phyloP scores from a whole-genome alignment of 2,797 vertebrate species.

The Leptoclinus maculatus region DNA sequence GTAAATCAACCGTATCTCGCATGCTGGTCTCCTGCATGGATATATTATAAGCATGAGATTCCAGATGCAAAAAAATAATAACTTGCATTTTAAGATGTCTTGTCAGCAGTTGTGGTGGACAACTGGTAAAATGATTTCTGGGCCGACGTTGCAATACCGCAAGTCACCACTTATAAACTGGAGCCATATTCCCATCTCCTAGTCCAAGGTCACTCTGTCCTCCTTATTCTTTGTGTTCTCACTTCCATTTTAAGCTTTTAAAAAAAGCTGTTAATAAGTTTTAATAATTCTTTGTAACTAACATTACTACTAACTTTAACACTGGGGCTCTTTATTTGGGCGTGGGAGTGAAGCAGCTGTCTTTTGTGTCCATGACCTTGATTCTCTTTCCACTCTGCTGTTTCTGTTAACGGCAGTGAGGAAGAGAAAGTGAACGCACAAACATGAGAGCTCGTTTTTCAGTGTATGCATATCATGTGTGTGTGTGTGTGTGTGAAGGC shows the following conservation, averaged over 20 bases:
- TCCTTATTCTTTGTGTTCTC: neutral
- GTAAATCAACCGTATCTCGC: too few species aligned
- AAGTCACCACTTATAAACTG: too few species aligned
- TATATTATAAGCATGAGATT: too few species aligned
- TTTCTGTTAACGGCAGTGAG: conserved; percentile 32
- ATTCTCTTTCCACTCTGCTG: conserved; percentile 40
- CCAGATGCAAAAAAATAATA: too few species aligned
- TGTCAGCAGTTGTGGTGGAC: too few species aligned
- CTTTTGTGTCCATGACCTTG: conserved; percentile 59
- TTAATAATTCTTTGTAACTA: neutral
- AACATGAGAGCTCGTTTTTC: conserved; percentile 13
- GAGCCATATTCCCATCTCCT: too few species aligned
- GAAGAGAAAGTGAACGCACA: conserved; percentile 34
- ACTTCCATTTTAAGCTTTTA: neutral
- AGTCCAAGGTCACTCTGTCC: too few species aligned
- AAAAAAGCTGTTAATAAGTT: neutral
- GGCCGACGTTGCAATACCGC: too few species aligned
- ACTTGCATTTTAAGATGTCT: too few species aligned
- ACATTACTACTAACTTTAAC: too few species aligned
- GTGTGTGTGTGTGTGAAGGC: conserved; percentile 27
- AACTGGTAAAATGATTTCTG: too few species aligned
- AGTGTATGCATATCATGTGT: conserved; percentile 4
- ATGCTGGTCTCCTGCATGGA: too few species aligned
- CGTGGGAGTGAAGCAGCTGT: conserved; percentile 40
- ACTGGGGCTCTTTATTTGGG: neutral